These are phyloP conservation scores for Drosophila trichaetosa DNA, from an alignment of 2,888 invertebrate species.

Conservation along the genomic window DNA sequence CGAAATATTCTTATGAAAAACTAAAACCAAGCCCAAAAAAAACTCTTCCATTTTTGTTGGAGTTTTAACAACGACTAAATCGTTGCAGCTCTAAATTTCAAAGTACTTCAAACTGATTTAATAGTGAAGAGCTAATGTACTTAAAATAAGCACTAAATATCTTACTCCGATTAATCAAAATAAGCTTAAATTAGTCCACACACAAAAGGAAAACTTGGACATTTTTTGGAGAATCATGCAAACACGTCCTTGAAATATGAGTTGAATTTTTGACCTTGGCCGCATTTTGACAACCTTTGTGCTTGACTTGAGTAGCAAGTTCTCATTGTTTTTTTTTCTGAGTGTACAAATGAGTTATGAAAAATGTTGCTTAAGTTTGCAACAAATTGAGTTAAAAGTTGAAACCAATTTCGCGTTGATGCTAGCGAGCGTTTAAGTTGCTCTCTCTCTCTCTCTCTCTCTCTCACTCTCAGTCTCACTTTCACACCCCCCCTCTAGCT, in stretches of 20 bases:
- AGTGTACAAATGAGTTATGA: background rate
- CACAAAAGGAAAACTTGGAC: background rate
- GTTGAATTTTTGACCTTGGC: background rate
- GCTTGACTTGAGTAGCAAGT: background rate
- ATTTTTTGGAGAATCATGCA: background rate
- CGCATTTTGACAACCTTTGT: background rate
- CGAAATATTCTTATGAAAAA: background rate
- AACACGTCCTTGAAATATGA: background rate
- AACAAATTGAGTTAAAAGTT: slow-evolving; percentile 16
- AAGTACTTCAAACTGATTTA: background rate
- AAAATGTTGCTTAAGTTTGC: slow-evolving; percentile 9
- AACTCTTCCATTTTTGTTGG: background rate
- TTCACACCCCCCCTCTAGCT: background rate
- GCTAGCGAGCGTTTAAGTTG: slow-evolving; percentile 47
- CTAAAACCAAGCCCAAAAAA: background rate
- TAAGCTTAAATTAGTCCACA: background rate
- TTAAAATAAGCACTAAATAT: background rate
- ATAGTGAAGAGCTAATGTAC: background rate
- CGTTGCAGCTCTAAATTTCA: background rate
- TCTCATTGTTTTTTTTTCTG: background rate
- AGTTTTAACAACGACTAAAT: background rate
- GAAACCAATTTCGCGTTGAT: slow-evolving; percentile 49
- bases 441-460: background rate
- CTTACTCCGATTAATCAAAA: background rate
- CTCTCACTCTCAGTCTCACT: background rate